phyloP scores from a whole-genome alignment of 2,888 invertebrate species.

The Tachina grossa region DNA sequence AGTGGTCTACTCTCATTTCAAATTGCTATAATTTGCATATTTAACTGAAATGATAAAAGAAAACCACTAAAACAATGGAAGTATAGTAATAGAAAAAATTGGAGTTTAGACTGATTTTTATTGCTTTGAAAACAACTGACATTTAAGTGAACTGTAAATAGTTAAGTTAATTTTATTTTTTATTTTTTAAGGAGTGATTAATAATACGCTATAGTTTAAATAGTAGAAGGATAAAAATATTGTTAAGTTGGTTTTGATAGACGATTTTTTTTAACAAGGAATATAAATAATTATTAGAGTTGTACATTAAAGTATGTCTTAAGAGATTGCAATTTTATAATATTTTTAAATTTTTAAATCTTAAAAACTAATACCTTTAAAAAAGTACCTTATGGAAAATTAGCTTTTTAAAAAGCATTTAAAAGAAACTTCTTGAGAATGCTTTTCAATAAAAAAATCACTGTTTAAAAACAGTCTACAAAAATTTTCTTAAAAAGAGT shows the following conservation, averaged over 20 bases:
- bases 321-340: too few relatives aligned
- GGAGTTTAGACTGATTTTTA: constrained; percentile 62
- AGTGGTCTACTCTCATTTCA: constrained; percentile 70
- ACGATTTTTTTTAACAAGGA: background rate
- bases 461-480: too few relatives aligned
- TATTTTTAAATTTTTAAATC: background rate
- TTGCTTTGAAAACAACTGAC: constrained; percentile 64
- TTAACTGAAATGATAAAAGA: constrained; percentile 48
- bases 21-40: constrained; percentile 71
- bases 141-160: constrained; percentile 62
- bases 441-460: too few relatives aligned
- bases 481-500: too few relatives aligned
- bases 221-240: background rate
- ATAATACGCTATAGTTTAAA: background rate
- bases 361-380: too few relatives aligned
- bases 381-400: too few relatives aligned
- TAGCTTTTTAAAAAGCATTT: too few relatives aligned
- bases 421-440: too few relatives aligned
- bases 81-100: constrained; percentile 16
- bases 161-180: constrained; percentile 27
- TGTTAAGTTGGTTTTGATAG: background rate
- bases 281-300: background rate
- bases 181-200: background rate
- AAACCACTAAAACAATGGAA: background rate
- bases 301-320: too few relatives aligned